Conservation (phyloP, 2,888 invertebrate genomes). For the Macrosiphum euphorbiae region DNA sequence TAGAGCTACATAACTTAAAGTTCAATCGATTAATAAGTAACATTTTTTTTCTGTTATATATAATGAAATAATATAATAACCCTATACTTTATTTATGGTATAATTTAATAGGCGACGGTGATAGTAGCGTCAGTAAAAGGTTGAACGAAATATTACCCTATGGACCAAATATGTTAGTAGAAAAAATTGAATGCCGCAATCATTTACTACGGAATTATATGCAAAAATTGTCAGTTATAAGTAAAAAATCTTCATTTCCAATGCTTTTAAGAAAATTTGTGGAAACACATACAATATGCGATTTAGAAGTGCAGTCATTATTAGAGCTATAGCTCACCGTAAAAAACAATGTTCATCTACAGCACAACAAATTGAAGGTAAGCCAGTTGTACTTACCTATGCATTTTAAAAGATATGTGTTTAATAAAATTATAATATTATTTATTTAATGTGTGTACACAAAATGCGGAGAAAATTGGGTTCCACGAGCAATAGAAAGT, state of each 20-base stretch:
- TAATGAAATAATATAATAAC: too few species aligned
- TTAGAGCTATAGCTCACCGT: background rate
- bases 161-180: background rate
- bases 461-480: background rate
- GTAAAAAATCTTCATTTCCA: background rate
- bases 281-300: background rate
- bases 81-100: too few species aligned
- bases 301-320: background rate
- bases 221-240: background rate
- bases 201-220: background rate
- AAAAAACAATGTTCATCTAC: background rate
- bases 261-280: background rate
- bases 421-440: background rate
- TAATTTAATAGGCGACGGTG: too few species aligned
- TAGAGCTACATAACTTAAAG: constrained; percentile 11
- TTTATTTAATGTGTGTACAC: background rate
- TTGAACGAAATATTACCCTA: too few species aligned
- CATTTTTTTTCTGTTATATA: background rate
- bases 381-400: background rate
- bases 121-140: too few species aligned
- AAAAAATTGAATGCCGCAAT: background rate
- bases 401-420: too few species aligned
- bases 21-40: background rate
- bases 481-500: background rate
- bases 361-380: background rate